phyloP scores from a whole-genome alignment of 2,113 vertebrate species.

The Anoplopoma fimbria region DNA sequence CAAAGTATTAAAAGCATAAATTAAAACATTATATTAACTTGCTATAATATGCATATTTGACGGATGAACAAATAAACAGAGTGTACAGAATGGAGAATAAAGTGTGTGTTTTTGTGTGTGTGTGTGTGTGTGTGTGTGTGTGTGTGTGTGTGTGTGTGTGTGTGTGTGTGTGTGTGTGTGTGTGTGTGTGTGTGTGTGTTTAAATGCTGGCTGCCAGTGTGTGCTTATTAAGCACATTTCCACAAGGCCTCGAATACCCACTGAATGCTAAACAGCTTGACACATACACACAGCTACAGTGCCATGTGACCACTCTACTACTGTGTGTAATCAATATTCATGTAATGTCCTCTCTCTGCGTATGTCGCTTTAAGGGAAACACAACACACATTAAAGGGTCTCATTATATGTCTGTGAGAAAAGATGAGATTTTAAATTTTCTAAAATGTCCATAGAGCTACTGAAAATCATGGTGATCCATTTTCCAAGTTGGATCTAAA shows the following conservation, averaged over 20 bases:
- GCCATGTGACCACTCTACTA: constrained; percentile 1
- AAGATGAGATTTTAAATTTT: too few species aligned
- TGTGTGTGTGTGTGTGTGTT: constrained; percentile 10
- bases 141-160: constrained; percentile 39
- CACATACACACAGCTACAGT: not conserved
- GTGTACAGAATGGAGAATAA: constrained; percentile 19
- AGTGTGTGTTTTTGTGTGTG: too few species aligned
- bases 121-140: not conserved
- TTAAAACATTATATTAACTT: constrained; percentile 2
- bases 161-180: constrained; percentile 2
- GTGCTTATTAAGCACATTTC: constrained; percentile 70
- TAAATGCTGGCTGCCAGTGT: constrained; percentile 12
- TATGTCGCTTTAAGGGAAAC: constrained; percentile 8
- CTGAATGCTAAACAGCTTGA: constrained; percentile 59
- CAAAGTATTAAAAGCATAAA: constrained; percentile 25
- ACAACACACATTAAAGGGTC: not conserved
- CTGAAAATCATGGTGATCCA: too few species aligned
- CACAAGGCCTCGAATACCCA: constrained; percentile 5
- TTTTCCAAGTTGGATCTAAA: too few species aligned
- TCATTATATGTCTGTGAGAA: too few species aligned
- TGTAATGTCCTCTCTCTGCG: not conserved
- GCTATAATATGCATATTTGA: constrained; percentile 13
- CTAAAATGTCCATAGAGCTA: too few species aligned
- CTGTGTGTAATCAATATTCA: constrained; percentile 21
- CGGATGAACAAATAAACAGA: not conserved